These are phyloP conservation scores for Phalanger gymnotis DNA, from an alignment of 2,797 vertebrate species.

Conservation along the genomic window DNA sequence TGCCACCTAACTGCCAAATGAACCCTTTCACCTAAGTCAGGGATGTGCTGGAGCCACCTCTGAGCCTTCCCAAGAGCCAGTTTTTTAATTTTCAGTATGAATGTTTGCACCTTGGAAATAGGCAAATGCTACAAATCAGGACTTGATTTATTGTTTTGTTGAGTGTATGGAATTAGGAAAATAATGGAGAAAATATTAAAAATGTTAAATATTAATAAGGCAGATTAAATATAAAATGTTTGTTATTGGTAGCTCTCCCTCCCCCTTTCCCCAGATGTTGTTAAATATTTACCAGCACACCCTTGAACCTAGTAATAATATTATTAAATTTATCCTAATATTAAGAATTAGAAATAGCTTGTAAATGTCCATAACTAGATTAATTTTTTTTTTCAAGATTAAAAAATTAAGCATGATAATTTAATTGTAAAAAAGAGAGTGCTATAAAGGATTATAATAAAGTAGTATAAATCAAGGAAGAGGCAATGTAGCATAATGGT, in stretches of 20 bases:
- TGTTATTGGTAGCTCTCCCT: neutral
- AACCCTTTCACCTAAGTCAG: neutral
- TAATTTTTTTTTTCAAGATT: no score
- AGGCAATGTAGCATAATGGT: no score
- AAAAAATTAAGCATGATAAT: no score
- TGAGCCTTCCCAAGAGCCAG: neutral
- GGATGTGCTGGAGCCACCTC: neutral
- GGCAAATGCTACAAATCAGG: neutral
- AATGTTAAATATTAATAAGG: neutral
- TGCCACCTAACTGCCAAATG: neutral
- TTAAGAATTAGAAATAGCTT: neutral
- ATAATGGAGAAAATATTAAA: neutral
- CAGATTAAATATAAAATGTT: neutral
- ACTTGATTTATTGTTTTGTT: neutral
- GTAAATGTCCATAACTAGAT: no score
- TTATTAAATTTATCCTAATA: neutral
- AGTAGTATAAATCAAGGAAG: no score
- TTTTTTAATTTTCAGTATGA: no score
- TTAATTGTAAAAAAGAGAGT: no score
- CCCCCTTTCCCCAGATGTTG: no score
- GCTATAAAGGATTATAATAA: no score
- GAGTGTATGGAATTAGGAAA: neutral
- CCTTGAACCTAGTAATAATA: neutral
- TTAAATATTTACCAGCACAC: neutral
- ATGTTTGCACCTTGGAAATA: neutral